Conservation (phyloP, 2,888 invertebrate species). For the Eucera pruinosa region DNA sequence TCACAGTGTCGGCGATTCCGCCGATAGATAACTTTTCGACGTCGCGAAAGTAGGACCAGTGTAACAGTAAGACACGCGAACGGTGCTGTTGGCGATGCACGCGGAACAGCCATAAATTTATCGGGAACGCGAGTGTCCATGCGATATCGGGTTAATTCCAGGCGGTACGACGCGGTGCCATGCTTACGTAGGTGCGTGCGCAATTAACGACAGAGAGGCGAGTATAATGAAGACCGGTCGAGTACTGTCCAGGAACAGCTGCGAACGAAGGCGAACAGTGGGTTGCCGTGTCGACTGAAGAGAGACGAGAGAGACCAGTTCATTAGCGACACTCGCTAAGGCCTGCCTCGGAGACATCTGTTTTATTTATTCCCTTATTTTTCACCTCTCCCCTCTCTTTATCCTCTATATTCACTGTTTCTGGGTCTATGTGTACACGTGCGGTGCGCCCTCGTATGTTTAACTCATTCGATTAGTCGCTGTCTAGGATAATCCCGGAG, state of each 20-base stretch:
- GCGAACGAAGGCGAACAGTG: conserved; percentile 59
- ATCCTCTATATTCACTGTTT: neutral
- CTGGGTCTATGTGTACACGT: neutral
- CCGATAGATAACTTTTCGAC: conserved; percentile 24
- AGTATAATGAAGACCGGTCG: conserved; percentile 82
- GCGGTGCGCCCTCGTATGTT: conserved; percentile 33
- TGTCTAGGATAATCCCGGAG: conserved; percentile 32
- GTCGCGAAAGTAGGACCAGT: conserved; percentile 15
- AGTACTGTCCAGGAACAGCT: conserved; percentile 69
- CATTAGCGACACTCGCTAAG: conserved; percentile 82
- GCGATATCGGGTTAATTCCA: conserved; percentile 75
- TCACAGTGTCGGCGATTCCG: neutral
- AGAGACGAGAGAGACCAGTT: conserved; percentile 81
- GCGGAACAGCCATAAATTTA: conserved; percentile 70
- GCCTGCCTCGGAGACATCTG: conserved; percentile 79
- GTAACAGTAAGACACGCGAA: neutral
- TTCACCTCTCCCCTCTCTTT: conserved; percentile 55
- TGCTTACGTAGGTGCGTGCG: conserved; percentile 78
- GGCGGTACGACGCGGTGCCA: conserved; percentile 68
- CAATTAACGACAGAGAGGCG: conserved; percentile 80
- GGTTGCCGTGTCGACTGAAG: conserved; percentile 53
- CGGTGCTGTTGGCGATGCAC: neutral
- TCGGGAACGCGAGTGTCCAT: conserved; percentile 50
- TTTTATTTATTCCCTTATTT: conserved; percentile 80
- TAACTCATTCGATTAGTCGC: conserved; percentile 53